Base-by-base conservation (phyloP, 2,888 invertebrate species). In the Gastrophysa polygoni region DNA sequence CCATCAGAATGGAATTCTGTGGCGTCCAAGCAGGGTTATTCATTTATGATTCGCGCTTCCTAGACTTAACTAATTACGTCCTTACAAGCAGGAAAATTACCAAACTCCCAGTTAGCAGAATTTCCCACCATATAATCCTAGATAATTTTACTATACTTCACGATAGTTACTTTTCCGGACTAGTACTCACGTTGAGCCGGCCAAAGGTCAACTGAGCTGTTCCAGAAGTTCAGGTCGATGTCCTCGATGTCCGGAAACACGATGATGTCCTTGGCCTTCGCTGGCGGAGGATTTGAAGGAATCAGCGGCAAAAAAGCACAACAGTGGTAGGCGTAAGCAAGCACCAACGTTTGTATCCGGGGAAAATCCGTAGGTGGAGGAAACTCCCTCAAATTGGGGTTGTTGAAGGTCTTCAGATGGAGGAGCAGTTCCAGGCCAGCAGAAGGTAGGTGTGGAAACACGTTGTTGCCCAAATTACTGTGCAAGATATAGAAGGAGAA, bases 251-350 rank as follows among this genome's bases (percentile, higher is more conserved):
- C 88, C 0, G 91, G 90, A 78, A 89, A 90, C 11, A 90, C 82
- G 1, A 91, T 87, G 0, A 88, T 85, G 73, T 91, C 91, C 72
- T 87, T 83, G 59, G 86, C 76, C 69, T 86, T 76, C 6, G 82
- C 83, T 3, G 82, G 83, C n/a, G 84, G 84, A 0, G 80, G 83
- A 63, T 73, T 78, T 69, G 79, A 83, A 57, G 87, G 87, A 71
- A 87, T 85, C 71, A 89, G 82, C 48, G 91, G 89, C 75, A 93
- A 81, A 82, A 93, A 96, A 67, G 93, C 91, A 82, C 97, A 97
- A 83, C 97, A 98, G 80, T 98, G 97, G 83, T 97, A 98, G 69
- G 97, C 96, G 82, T 96, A 97, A 0, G 96, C 93, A 38, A 97
- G 83, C 43, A 93, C 89, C 76, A 96, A 84, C 10, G 90, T 91